Evolutionary conservation across 2,113 vertebrate species (phyloP), one percentile per base, ranked within the genome.

Genomic region (Pseudonaja textilis): DNA sequence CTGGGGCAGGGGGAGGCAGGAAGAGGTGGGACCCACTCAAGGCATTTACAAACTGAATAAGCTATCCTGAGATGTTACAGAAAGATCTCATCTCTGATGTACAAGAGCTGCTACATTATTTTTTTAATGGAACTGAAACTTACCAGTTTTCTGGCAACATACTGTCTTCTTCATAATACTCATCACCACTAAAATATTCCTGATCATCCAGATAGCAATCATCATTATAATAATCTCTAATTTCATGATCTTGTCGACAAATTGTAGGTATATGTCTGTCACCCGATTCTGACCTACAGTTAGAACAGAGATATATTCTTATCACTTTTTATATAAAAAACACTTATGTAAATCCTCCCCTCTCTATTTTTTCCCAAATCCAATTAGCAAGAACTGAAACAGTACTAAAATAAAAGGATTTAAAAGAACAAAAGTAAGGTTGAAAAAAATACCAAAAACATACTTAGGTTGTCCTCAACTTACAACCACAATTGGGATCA

Each of bases 111-210:
- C 0, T 47, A 34, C 92, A 74, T 22, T 29, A 7, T 54, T 39
- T 34, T 54, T 74, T 47, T 14, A 57, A 34, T 52, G 42, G 64
- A 61, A 89, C 3, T 42, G 26, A 55, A 1, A 39, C 94, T 96
- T 59, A 99, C 99, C 99, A 98, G 96, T 98, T 98, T 95, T 98
- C 97, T n/a, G 99, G 97, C 56, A 98, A 97, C 94, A 99, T 98
- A 92, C 97, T 98, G 93, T 99, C 98, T 0, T 99, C 99, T 91
- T 99, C 99, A 25, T 98, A 99, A 96, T 98, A 98, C 93, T 99
- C 99, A 89, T 99, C 99, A 20, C 98, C 98, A n/a, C 99, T 99
- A 96, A 98, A 99, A 96, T 99, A 99, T 34, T 99, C 99, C 74
- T 97, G 97, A 47, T 98, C 98, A 95, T 97, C 98, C n/a, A 98